Evolutionary conservation across 2,888 invertebrate species (phyloP), one percentile per base, ranked within the genome.

Genomic region (Xestia rhomboidea): DNA sequence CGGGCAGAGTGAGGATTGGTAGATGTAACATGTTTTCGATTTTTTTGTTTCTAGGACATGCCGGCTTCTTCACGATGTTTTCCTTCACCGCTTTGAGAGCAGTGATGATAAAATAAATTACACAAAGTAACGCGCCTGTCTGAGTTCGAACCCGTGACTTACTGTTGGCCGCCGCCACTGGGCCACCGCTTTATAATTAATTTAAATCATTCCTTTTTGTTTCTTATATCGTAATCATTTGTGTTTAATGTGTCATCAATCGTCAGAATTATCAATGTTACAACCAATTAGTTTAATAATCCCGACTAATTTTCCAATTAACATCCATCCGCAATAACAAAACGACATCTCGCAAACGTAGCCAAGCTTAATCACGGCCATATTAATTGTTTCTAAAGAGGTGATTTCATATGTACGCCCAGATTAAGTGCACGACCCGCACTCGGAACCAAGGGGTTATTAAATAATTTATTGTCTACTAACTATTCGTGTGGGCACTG

Each of bases 401-500:
- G 94, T 92, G 94, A 95, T 95, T 95, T 92, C 90, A 91, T 90
- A 95, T 93, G 93, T 95, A 93, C 93, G 92, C 92, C 90, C 93
- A 95, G 95, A 96, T 96, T 95, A 95, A 95, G 93, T 94, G 93
- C 90, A 93, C 92, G 93, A 92, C 93, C 94, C 91, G 93, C 93
- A 90, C 90, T 91, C 91, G 90, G 79, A 92, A 91, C 91, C 88
- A 90, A 92, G 92, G 94, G 96, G 95, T 95, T 95, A 96, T 95
- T 95, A 95, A 95, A 96, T 95, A 96, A 96, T 96, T 96, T 96
- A 96, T 96, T 96, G 95, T 96, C 93, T 94, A 91, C 91, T 93
- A 91, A 94, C 95, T 95, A 95, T 94, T 94, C 93, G 93, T 91
- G 92, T 94, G 93, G 94, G 93, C 90, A 91, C 91, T 91, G 92